Percentiles rank a stretch among this genome's conserved stretches.
These are phyloP conservation scores for Panthera leo DNA, from an alignment of 2,113 vertebrate genomes.

Conservation along the genomic window DNA sequence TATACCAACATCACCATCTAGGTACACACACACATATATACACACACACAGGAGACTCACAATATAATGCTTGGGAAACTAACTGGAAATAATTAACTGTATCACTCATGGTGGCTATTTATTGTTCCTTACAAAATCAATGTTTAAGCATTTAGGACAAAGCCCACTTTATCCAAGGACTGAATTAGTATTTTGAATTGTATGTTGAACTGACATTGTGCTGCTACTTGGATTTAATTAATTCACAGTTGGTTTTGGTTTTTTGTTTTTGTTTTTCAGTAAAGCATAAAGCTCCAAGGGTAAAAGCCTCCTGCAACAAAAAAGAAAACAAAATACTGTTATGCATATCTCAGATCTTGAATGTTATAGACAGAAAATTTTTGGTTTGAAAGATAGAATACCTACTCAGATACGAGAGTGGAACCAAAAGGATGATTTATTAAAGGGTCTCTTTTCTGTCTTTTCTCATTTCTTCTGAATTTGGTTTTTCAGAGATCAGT, in stretches of 20 bases:
- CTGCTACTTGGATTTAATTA: slow-evolving; percentile 24
- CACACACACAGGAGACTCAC: not conserved
- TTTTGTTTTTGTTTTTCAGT: not conserved
- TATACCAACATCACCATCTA: not conserved
- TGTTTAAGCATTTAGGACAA: slow-evolving; percentile 34
- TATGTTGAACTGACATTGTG: not conserved
- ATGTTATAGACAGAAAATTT: not conserved
- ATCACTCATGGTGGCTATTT: slow-evolving; percentile 8
- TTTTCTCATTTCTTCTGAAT: not conserved
- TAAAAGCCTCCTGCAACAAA: not conserved
- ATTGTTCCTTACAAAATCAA: slow-evolving; percentile 8
- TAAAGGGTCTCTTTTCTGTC: not conserved
- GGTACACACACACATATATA: not conserved
- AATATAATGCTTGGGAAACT: slow-evolving; percentile 25
- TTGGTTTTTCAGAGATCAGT: too few relatives aligned
- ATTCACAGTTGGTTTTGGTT: not conserved
- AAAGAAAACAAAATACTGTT: not conserved
- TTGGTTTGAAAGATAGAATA: not conserved
- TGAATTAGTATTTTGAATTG: slow-evolving; percentile 10
- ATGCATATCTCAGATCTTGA: not conserved
- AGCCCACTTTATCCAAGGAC: not conserved
- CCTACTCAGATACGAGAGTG: too few relatives aligned
- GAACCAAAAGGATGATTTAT: not conserved
- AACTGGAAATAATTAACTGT: slow-evolving; percentile 35
- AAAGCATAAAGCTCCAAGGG: not conserved